Evolutionary conservation across 2,888 invertebrate genomes (phyloP).

Genomic region (Acholoe squamosa): DNA sequence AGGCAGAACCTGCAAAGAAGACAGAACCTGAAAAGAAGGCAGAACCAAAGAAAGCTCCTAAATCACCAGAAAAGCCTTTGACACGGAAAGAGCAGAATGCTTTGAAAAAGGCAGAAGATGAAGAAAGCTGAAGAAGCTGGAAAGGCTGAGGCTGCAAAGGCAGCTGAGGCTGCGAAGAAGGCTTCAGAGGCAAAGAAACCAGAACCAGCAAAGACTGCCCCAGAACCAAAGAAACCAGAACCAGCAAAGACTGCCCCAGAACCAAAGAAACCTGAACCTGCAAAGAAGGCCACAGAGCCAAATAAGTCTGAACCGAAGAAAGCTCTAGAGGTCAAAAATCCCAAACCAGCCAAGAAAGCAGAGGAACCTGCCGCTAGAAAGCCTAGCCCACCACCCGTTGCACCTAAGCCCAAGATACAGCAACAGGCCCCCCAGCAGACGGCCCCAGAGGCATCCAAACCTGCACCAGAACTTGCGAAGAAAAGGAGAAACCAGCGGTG

Average conservation of each 20-base stretch:
- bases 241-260: no score
- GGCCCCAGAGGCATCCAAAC: slow-evolving; percentile 2
- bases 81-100: slow-evolving; percentile 28
- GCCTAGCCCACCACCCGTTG: slow-evolving; percentile 35
- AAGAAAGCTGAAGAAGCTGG: neutral
- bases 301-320: neutral
- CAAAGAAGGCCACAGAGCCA: neutral
- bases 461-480: neutral
- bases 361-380: neutral
- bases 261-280: neutral
- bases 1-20: neutral
- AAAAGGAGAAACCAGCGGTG: neutral
- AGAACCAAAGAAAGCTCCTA: neutral
- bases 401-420: slow-evolving; percentile 18
- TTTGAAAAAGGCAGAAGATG: slow-evolving; percentile 7
- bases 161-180: neutral
- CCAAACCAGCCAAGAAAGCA: neutral
- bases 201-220: neutral
- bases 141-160: neutral
- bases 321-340: neutral
- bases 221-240: neutral
- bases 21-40: neutral
- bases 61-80: slow-evolving; percentile 33
- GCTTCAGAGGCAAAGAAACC: neutral
- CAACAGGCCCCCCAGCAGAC: neutral